These are phyloP conservation scores for Idaea straminata DNA, from an alignment of 2,888 invertebrate species.

Conservation along the genomic window DNA sequence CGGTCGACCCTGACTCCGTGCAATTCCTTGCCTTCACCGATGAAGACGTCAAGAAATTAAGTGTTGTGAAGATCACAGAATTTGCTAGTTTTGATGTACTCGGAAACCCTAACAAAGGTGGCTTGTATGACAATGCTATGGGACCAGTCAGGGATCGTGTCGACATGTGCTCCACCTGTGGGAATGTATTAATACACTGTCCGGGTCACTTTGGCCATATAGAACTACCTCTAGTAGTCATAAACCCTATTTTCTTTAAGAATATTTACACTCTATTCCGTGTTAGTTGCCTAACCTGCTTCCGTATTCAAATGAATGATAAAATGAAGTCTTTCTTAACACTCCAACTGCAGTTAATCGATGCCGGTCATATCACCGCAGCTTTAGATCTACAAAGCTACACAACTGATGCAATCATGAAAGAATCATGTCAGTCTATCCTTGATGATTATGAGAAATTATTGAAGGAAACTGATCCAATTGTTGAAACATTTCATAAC, in stretches of 20 bases:
- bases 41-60: slow-evolving; percentile 88
- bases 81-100: slow-evolving; percentile 89
- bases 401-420: slow-evolving; percentile 54
- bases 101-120: slow-evolving; percentile 90
- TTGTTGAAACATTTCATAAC: slow-evolving; percentile 56
- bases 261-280: slow-evolving; percentile 84
- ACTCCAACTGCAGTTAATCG: slow-evolving; percentile 85
- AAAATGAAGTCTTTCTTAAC: slow-evolving; percentile 79
- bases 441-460: slow-evolving; percentile 64
- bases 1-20: slow-evolving; percentile 67
- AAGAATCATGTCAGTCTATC: slow-evolving; percentile 64
- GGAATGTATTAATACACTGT: slow-evolving; percentile 83
- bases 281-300: slow-evolving; percentile 86
- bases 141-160: slow-evolving; percentile 83
- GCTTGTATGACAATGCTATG: slow-evolving; percentile 93
- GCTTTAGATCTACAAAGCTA: slow-evolving; percentile 83
- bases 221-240: slow-evolving; percentile 91
- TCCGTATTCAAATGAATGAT: slow-evolving; percentile 81
- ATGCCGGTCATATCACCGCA: slow-evolving; percentile 86
- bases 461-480: slow-evolving; percentile 50
- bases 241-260: slow-evolving; percentile 94
- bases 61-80: slow-evolving; percentile 90
- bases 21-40: slow-evolving; percentile 87
- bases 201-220: slow-evolving; percentile 98
- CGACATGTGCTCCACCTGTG: slow-evolving; percentile 91